These are phyloP conservation scores for Ophonus ardosiacus DNA, from an alignment of 2,888 invertebrate genomes.

Conservation along the genomic window DNA sequence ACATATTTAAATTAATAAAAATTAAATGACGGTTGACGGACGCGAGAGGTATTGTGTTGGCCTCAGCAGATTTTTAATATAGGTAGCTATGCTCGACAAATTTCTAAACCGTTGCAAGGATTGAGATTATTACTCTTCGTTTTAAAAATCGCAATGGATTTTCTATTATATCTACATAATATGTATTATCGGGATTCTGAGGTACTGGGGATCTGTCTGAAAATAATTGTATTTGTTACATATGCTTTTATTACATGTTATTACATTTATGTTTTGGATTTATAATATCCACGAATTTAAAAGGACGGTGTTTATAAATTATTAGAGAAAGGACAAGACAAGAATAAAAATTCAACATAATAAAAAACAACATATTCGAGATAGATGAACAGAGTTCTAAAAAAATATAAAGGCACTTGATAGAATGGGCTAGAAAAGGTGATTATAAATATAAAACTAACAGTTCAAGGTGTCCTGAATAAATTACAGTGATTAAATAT, in stretches of 20 bases:
- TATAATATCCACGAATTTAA: slow-evolving; percentile 59
- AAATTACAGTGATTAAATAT: slow-evolving; percentile 41
- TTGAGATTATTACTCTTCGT: no score
- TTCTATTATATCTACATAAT: no score
- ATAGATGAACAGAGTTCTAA: slow-evolving; percentile 56
- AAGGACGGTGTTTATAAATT: slow-evolving; percentile 63
- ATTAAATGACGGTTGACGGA: no score
- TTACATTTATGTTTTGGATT: slow-evolving; percentile 53
- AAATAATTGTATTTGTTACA: slow-evolving; percentile 15
- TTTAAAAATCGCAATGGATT: no score
- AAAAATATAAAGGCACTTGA: slow-evolving; percentile 64
- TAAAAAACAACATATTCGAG: slow-evolving; percentile 59
- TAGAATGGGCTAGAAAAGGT: slow-evolving; percentile 47
- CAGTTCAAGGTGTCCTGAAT: slow-evolving; percentile 36
- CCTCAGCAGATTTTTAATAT: no score
- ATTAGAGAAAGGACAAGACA: slow-evolving; percentile 44
- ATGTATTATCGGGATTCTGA: not conserved
- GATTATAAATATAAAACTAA: slow-evolving; percentile 45
- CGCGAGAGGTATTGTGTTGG: no score
- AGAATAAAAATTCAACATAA: slow-evolving; percentile 39
- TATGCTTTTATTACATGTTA: slow-evolving; percentile 59
- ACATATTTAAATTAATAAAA: no score
- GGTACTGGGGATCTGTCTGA: not conserved
- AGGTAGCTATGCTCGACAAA: no score
- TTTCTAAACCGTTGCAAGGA: no score